These are phyloP conservation scores for Nebria brevicollis DNA, from an alignment of 2,888 invertebrate species.

Conservation along the genomic window DNA sequence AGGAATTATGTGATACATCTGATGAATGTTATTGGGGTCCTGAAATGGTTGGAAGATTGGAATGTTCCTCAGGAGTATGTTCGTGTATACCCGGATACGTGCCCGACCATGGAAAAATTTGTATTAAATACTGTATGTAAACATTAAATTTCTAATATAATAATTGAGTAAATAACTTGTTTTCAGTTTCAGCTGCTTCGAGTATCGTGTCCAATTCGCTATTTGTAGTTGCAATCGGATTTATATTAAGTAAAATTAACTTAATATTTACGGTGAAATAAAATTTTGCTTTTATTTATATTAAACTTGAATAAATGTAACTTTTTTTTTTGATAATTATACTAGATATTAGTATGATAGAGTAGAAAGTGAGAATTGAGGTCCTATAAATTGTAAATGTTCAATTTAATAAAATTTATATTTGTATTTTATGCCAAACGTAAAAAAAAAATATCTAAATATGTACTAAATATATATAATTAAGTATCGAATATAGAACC, in stretches of 20 bases:
- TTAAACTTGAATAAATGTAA: too few species aligned
- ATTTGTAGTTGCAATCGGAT: not conserved
- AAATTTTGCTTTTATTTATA: too few species aligned
- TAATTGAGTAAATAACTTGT: not conserved
- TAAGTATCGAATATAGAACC: too few species aligned
- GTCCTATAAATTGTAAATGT: too few species aligned
- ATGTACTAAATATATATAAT: too few species aligned
- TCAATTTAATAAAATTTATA: too few species aligned
- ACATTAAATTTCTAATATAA: not conserved
- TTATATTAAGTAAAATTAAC: not conserved
- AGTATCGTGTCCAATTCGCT: not conserved
- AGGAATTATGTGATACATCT: conserved; percentile 55
- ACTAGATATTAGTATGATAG: too few species aligned
- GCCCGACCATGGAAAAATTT: conserved; percentile 54
- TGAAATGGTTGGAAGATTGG: conserved; percentile 56
- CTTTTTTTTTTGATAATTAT: too few species aligned
- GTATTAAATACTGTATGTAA: conserved; percentile 48
- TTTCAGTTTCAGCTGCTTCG: not conserved
- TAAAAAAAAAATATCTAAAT: too few species aligned
- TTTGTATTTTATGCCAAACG: too few species aligned
- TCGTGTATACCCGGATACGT: conserved; percentile 55
- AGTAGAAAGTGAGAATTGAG: too few species aligned
- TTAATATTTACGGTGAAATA: not conserved
- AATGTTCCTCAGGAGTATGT: conserved; percentile 55
- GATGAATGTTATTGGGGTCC: conserved; percentile 58